phyloP scores from a whole-genome alignment of 2,797 vertebrate genomes.

The Sebastes iracundus region DNA sequence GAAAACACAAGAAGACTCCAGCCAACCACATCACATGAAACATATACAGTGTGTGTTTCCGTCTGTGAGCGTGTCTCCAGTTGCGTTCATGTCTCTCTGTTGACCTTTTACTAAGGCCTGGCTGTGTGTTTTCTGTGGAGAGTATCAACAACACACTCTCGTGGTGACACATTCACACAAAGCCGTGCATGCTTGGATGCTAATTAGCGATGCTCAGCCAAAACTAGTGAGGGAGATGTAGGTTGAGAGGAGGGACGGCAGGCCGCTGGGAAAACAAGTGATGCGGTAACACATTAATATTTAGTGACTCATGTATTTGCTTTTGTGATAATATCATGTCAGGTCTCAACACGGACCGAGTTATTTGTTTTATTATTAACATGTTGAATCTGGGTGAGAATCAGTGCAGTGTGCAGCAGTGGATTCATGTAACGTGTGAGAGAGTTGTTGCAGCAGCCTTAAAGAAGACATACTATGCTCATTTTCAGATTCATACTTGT shows the following conservation, averaged over 20 bases:
- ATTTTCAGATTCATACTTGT: neutral
- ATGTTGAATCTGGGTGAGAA: neutral
- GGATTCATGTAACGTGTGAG: neutral
- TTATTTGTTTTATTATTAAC: neutral
- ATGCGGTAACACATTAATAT: neutral
- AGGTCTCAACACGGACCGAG: neutral
- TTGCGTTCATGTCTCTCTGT: neutral
- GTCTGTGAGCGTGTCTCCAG: neutral
- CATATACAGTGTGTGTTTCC: neutral
- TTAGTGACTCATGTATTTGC: neutral
- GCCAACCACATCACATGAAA: neutral
- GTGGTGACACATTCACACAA: slow-evolving; percentile 25
- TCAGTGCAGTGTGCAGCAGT: neutral
- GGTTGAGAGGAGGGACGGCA: neutral
- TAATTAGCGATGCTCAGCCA: slow-evolving; percentile 15
- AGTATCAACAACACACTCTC: neutral
- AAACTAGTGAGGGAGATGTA: neutral
- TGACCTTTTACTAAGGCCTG: neutral
- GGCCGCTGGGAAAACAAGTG: neutral
- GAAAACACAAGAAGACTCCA: neutral
- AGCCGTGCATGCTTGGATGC: neutral
- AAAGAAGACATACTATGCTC: neutral
- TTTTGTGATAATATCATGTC: neutral
- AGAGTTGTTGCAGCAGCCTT: neutral
- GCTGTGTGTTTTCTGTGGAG: neutral